Base-by-base conservation (phyloP, 2,797 vertebrate species). In the Taeniopygia guttata region DNA sequence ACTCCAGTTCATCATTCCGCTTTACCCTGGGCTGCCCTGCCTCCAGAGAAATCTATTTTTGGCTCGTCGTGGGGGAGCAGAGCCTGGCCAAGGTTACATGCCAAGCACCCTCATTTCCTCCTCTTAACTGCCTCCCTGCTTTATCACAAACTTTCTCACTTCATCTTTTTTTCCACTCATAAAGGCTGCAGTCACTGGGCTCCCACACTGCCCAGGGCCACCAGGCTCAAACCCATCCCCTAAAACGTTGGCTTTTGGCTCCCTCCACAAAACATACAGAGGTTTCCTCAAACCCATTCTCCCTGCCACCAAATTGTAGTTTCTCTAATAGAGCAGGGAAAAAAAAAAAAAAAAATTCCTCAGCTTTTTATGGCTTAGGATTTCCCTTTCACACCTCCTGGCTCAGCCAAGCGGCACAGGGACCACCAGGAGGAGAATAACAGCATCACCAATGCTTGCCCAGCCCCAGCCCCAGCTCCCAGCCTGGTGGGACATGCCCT, bases 91-190 rank as follows among this genome's bases (percentile, higher is more conserved):
- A 93, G 83, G 87, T 93, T 90, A 88, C 0, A 0, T 84, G 85
- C 69, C 29, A 23, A 69, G 56, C 8, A 15, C 70, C 32, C 38
- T 90, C 87, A 85, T 95, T 96, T 95, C 92, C 92, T 94, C 60
- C 64, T 56, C 30, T 92, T 93, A 94, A 96, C 72, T 92, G 84
- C 91, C 78, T 94, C 58, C 78, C 91, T 96, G 95, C 94, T 95
- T 96, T 96, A 96, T 96, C 96, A 82, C 95, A 84, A 89, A 91
- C 89, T 92, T 81, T 43, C 67, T 82, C 27, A 0, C 87, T 93
- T 89, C 72, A 91, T 95, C 95, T 95, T 92, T 92, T 93, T 95
- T 96, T 94, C 94, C 95, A 70, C 78, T 93, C 32, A 0, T 94
- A 92, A 96, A 84, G 16, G 63, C 81, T 70, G 45, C 29, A 32